Evolutionary conservation across 2,797 vertebrate genomes (phyloP).

Genomic region (Peromyscus nudipes): DNA sequence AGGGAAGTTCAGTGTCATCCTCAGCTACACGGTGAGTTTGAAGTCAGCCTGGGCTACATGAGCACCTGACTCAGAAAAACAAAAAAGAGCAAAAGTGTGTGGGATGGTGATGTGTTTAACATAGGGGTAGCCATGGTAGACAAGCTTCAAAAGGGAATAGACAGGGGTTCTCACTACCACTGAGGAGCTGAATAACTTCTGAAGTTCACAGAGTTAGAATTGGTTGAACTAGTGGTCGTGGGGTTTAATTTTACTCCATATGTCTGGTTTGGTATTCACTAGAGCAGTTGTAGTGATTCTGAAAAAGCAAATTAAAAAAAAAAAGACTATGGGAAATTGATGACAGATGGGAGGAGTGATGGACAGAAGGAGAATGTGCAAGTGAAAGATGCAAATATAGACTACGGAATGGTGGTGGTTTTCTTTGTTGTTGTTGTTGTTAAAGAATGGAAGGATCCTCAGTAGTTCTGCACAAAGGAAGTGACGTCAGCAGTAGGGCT

Average conservation of each 20-base stretch:
- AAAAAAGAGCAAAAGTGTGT: neutral
- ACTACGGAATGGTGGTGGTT: neutral
- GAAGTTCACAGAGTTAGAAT: neutral
- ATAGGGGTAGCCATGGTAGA: neutral
- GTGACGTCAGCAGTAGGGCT: neutral
- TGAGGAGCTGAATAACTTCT: neutral
- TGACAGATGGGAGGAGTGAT: neutral
- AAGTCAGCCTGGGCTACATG: neutral
- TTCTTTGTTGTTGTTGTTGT: neutral
- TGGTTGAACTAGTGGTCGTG: neutral
- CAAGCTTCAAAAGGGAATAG: neutral
- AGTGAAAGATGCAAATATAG: neutral
- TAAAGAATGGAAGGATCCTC: neutral
- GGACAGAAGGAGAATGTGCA: neutral
- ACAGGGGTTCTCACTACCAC: neutral
- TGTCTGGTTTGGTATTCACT: neutral
- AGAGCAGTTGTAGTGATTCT: neutral
- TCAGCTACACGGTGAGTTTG: neutral
- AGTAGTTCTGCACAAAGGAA: neutral
- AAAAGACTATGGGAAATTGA: neutral
- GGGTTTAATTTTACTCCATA: neutral
- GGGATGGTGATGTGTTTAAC: neutral
- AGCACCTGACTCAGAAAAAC: neutral
- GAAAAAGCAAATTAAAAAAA: neutral
- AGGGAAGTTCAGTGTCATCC: neutral